These are phyloP conservation scores for Andrena flavipes DNA, from an alignment of 2,888 invertebrate species.

Conservation along the genomic window DNA sequence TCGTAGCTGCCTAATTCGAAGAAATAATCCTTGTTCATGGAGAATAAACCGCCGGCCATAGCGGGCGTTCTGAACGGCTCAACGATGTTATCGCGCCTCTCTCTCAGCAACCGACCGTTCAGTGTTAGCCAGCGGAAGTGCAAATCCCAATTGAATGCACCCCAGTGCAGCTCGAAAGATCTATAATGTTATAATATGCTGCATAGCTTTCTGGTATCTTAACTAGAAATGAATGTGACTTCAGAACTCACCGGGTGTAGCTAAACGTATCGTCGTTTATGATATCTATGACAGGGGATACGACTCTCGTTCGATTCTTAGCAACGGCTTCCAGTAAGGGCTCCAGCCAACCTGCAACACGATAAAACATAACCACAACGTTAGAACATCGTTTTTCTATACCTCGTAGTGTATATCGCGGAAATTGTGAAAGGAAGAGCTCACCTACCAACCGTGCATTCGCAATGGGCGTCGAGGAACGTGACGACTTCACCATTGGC, in stretches of 20 bases:
- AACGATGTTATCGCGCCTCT: slow-evolving; percentile 88
- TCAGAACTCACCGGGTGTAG: slow-evolving; percentile 87
- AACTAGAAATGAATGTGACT: neutral
- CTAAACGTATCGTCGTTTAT: slow-evolving; percentile 98
- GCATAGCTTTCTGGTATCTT: neutral
- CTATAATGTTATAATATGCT: slow-evolving; percentile 85
- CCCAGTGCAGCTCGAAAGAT: slow-evolving; percentile 98
- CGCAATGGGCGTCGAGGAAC: slow-evolving; percentile 97
- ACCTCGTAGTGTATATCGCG: neutral
- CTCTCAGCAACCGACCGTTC: slow-evolving; percentile 88
- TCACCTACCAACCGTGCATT: slow-evolving; percentile 92
- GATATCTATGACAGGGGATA: slow-evolving; percentile 96
- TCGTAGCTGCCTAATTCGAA: slow-evolving; percentile 93
- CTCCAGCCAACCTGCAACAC: slow-evolving; percentile 90
- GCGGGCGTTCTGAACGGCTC: slow-evolving; percentile 93
- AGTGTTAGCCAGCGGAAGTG: slow-evolving; percentile 95
- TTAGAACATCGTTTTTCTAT: neutral
- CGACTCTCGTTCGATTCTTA: slow-evolving; percentile 88
- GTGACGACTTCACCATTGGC: slow-evolving; percentile 92
- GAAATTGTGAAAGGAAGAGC: slow-evolving; percentile 61
- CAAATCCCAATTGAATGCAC: slow-evolving; percentile 99
- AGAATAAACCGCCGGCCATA: slow-evolving; percentile 98
- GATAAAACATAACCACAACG: neutral
- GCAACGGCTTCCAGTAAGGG: slow-evolving; percentile 89
- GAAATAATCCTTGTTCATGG: slow-evolving; percentile 94